Conservation (phyloP, 2,888 invertebrate genomes). For the Heteromyza rotundicornis region DNA sequence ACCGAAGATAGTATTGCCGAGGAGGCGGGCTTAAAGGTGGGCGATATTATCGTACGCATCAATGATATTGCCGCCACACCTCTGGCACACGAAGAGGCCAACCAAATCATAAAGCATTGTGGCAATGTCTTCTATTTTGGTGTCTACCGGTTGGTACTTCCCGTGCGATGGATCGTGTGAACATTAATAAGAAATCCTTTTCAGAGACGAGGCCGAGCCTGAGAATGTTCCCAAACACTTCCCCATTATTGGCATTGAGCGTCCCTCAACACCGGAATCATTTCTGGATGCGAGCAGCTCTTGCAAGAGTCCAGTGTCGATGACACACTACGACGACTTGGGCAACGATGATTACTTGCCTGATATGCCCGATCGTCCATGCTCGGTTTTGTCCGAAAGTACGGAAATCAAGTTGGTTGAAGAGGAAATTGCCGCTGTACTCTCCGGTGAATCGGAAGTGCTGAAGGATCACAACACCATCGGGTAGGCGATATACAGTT, state of each 20-base stretch:
- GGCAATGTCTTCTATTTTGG: conserved; percentile 76
- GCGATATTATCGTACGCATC: conserved; percentile 83
- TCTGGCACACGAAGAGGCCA: conserved; percentile 79
- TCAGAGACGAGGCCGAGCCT: conserved; percentile 45
- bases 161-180: background rate
- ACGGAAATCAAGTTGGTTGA: conserved; percentile 65
- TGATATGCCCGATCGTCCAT: conserved; percentile 48
- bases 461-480: conserved; percentile 72
- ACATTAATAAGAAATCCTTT: background rate
- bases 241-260: conserved; percentile 35
- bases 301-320: background rate
- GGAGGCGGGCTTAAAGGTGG: conserved; percentile 78
- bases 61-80: conserved; percentile 72
- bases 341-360: conserved; percentile 35
- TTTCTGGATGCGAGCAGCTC: conserved; percentile 25
- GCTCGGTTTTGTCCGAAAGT: conserved; percentile 49
- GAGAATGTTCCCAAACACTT: conserved; percentile 40
- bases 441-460: conserved; percentile 74
- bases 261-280: conserved; percentile 24
- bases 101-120: conserved; percentile 73
- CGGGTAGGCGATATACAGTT: conserved; percentile 37
- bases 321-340: conserved; percentile 38
- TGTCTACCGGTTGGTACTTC: conserved; percentile 47
- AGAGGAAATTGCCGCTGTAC: conserved; percentile 71
- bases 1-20: conserved; percentile 82